Evolutionary conservation across 2,113 vertebrate species (phyloP).

Genomic region (Donacobius atricapilla): DNA sequence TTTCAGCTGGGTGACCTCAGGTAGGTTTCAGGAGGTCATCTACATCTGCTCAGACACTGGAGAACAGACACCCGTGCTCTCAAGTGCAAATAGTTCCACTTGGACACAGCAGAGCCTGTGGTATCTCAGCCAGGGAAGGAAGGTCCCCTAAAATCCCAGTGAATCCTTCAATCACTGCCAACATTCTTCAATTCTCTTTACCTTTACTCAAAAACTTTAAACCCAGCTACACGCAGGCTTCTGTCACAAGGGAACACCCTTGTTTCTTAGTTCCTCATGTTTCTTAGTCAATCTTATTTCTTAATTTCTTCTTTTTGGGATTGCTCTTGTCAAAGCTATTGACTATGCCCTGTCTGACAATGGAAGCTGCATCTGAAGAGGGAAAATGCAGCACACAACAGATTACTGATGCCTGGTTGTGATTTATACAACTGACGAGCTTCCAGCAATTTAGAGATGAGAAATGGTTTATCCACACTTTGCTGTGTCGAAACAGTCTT

Average conservation of each 20-base stretch:
- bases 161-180: not conserved
- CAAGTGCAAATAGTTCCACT: not conserved
- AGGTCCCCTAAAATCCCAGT: not conserved
- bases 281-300: not conserved
- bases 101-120: not conserved
- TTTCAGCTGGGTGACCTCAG: not conserved
- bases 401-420: conserved; percentile 2
- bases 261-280: not conserved
- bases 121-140: not conserved
- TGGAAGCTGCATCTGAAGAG: not conserved
- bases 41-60: not conserved
- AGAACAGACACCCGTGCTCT: not conserved
- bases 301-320: not conserved
- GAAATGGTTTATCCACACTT: conserved; percentile 51
- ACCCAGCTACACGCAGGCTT: not conserved
- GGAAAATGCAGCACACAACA: not conserved
- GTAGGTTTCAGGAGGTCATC: not conserved
- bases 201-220: not conserved
- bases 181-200: not conserved
- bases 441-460: conserved; percentile 44
- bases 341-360: not conserved
- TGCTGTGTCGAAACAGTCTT: conserved; percentile 8
- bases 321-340: not conserved
- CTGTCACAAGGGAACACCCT: not conserved
- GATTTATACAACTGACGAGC: conserved; percentile 23